Base-by-base conservation (phyloP, 2,113 vertebrate species). In the Istiophorus platypterus region DNA sequence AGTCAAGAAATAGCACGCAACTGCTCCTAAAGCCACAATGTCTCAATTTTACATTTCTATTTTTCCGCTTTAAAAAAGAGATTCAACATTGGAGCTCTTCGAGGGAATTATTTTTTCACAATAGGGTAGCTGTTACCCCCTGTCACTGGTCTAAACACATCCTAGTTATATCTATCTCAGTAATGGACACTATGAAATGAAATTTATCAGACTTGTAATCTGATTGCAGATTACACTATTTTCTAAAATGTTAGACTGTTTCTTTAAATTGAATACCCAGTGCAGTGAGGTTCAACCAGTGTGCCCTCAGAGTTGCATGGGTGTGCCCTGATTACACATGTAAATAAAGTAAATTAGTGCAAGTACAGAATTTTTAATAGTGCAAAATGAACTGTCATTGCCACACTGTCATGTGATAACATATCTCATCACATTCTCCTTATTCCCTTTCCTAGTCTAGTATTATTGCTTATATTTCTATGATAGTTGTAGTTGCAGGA, bases 1-100 rank as follows among this genome's bases (percentile, higher is more conserved):
- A 51, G 49, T 58, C 67, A 65, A 77, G 62, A 77, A 80, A 78
- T 71, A 81, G 59, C 69, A 49, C 12, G 6, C 52, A 72, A 81
- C 39, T 61, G 27, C 31, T 31, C 13, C 52, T 57, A 39, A 65
- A 71, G 26, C 27, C 22, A 57, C 54, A 67, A 56, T 39, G 65
- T 59, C 34, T 73, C 52, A 18, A 6, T 73, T 72, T 58, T 58
- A 13, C 39, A 26, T 57, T 61, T 57, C 11, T 17, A 70, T 49
- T 18, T 18, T 27, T 6, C 12, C 47, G 56, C 12, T n/a, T 45
- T 15, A 24, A 42, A 52, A n/a, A 72, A 51, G 8, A 20, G 5
- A 18, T 62, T 52, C 42, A 52, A 65, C 14, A 49, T 26, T 49
- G 22, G 42, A 8, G 13, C 42, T 66, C 62, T 64, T 66, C 1